Percentiles rank a stretch among this genome's conserved stretches.
Conservation (phyloP, 2,888 invertebrate species). For the Myathropa florea region DNA sequence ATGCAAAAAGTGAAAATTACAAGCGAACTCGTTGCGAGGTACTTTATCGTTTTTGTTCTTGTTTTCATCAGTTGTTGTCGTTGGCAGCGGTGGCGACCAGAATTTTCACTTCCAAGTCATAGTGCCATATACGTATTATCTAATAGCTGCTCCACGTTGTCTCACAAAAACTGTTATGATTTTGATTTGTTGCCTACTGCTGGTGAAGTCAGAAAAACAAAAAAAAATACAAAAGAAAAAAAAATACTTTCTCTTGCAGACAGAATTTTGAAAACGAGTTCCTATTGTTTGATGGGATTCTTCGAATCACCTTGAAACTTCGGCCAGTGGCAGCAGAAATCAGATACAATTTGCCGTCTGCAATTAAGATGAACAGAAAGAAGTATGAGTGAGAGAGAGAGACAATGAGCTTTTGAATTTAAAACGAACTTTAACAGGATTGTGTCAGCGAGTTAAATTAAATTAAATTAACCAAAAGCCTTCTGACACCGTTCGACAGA, state of each 20-base stretch:
- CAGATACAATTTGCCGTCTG: not conserved
- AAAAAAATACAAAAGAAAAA: constrained; percentile 1
- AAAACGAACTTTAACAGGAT: too few relatives aligned
- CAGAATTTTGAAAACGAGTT: not conserved
- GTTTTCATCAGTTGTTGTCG: not conserved
- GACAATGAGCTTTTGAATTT: too few relatives aligned
- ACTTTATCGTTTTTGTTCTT: not conserved
- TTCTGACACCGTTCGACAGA: too few relatives aligned
- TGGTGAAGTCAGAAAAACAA: not conserved
- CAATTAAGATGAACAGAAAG: too few relatives aligned
- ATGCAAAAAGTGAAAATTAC: constrained; percentile 32
- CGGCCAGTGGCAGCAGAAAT: not conserved
- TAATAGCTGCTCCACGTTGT: constrained; percentile 1
- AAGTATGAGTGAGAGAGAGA: too few relatives aligned
- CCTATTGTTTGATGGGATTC: not conserved
- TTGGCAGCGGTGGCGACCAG: not conserved
- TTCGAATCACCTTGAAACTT: constrained; percentile 21
- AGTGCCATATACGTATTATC: not conserved
- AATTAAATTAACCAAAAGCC: too few relatives aligned
- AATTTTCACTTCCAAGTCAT: constrained; percentile 21
- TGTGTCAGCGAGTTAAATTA: too few relatives aligned
- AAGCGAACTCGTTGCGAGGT: not conserved
- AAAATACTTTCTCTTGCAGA: constrained; percentile 6
- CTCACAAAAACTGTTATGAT: constrained; percentile 12
- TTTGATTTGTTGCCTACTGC: not conserved